phyloP scores from a whole-genome alignment of 2,113 vertebrate species.

The Leucopsar rothschildi region DNA sequence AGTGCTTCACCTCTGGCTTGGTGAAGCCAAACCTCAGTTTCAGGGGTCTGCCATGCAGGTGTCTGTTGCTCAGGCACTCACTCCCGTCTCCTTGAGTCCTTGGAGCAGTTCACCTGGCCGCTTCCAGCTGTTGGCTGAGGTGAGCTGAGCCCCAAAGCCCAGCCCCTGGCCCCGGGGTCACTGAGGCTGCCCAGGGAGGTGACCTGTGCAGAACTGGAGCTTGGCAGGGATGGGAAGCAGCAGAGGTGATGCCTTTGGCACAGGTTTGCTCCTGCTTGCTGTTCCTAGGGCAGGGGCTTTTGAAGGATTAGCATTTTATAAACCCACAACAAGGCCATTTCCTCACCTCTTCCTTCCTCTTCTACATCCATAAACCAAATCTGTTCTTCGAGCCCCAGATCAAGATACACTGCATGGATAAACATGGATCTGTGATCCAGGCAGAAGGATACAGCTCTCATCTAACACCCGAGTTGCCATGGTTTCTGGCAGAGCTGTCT shows the following conservation, averaged over 20 bases:
- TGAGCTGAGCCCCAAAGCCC: neutral
- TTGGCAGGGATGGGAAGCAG: neutral
- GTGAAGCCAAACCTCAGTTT: neutral
- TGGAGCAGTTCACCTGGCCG: neutral
- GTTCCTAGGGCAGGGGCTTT: neutral
- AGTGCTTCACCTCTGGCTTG: neutral
- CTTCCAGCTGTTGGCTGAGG: neutral
- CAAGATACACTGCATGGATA: neutral
- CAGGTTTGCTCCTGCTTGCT: neutral
- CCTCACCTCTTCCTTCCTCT: neutral
- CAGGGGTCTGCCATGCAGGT: neutral
- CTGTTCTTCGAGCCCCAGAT: neutral
- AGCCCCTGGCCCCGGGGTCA: neutral
- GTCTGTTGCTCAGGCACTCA: neutral
- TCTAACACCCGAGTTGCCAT: neutral
- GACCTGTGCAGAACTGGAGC: rapidly evolving
- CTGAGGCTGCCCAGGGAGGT: neutral
- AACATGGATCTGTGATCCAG: neutral
- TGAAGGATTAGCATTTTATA: neutral
- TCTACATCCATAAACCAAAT: neutral
- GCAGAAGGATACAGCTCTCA: neutral
- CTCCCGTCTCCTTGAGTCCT: neutral
- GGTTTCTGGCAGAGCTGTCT: slow-evolving; percentile 24
- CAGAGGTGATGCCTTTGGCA: neutral
- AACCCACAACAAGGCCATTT: neutral